A percentile compares a stretch with the other conserved stretches of the same genome.
These are phyloP conservation scores for Apodemus agrarius DNA, from an alignment of 2,797 vertebrate genomes.

Conservation along the genomic window DNA sequence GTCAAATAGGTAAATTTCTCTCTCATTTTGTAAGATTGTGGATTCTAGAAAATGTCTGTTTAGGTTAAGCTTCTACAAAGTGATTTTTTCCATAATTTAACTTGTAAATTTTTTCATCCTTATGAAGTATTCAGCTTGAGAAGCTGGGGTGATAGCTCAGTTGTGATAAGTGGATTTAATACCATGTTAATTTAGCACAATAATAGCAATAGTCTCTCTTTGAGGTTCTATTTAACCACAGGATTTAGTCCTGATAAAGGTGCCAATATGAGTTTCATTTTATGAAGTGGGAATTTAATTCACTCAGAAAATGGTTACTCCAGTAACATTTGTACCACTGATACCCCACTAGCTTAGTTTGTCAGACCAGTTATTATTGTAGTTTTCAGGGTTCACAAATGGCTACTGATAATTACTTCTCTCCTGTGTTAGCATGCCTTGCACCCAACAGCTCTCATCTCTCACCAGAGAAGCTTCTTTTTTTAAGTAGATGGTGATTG, in stretches of 20 bases:
- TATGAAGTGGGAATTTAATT: not conserved
- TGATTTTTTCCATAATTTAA: slow-evolving; percentile 31
- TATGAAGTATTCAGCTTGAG: not conserved
- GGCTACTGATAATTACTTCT: not conserved
- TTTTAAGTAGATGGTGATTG: too few species aligned
- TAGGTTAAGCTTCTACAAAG: slow-evolving; percentile 37
- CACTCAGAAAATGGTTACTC: not conserved
- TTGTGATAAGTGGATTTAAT: not conserved
- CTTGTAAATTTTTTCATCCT: not conserved
- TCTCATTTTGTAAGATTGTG: slow-evolving; percentile 16
- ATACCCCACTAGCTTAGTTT: not conserved
- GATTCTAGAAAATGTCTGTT: slow-evolving; percentile 24
- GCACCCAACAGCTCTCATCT: not conserved
- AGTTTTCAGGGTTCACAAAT: not conserved
- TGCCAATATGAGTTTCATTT: not conserved
- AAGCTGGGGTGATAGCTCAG: not conserved
- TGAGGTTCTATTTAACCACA: not conserved
- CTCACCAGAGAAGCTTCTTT: not conserved
- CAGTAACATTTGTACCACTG: not conserved
- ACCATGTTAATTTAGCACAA: not conserved
- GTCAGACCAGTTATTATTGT: not conserved
- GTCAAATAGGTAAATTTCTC: slow-evolving; percentile 40
- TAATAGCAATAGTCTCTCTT: not conserved
- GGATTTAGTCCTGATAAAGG: not conserved
- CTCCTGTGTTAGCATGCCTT: not conserved